Evolutionary conservation across 2,797 vertebrate genomes (phyloP).

Genomic region (Peromyscus eremicus): DNA sequence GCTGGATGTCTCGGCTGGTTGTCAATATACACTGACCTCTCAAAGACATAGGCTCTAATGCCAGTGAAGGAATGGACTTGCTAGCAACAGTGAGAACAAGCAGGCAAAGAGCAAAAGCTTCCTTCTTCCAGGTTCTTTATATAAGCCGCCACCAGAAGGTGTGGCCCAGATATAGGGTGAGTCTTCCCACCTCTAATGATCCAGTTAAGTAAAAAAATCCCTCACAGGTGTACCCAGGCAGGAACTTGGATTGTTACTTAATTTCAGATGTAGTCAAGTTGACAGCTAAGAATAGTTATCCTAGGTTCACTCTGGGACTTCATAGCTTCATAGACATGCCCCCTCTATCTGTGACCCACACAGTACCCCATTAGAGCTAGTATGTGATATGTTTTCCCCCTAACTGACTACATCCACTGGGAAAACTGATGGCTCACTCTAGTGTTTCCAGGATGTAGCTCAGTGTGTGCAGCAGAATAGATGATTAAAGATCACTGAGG

Average conservation of each 20-base stretch:
- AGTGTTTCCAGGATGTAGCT: background rate
- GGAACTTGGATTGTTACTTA: background rate
- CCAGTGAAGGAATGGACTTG: background rate
- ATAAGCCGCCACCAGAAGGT: background rate
- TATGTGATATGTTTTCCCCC: background rate
- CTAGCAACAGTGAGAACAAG: background rate
- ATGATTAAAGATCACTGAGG: background rate
- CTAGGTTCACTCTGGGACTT: background rate
- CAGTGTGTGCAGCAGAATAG: background rate
- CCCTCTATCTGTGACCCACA: background rate
- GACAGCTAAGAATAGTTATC: background rate
- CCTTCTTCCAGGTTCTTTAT: background rate
- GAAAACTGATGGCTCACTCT: too few relatives aligned
- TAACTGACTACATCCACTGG: background rate
- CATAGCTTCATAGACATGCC: background rate
- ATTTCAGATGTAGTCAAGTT: background rate
- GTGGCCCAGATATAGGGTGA: background rate
- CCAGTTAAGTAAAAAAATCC: background rate
- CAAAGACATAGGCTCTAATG: background rate
- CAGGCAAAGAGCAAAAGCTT: background rate
- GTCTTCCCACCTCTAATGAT: background rate
- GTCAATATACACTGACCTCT: background rate
- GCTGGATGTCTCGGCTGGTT: background rate
- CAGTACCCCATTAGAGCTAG: too few relatives aligned
- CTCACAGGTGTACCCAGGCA: background rate